Evolutionary conservation across 2,888 invertebrate genomes (phyloP).

Genomic region (Sicus ferrugineus): DNA sequence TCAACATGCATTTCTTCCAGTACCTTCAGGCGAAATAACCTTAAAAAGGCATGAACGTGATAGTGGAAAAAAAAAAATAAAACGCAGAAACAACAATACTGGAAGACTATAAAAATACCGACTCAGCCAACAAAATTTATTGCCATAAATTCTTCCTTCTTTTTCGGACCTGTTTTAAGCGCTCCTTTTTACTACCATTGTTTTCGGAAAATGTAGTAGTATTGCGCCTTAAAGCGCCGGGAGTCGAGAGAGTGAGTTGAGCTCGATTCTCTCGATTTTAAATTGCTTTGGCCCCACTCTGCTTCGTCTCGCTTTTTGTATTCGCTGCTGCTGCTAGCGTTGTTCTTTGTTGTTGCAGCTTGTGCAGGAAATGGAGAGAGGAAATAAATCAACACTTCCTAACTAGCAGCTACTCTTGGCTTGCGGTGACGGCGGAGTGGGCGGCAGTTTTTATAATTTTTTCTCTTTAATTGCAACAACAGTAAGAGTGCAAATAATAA

Average conservation of each 20-base stretch:
- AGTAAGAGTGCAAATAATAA: slow-evolving; percentile 42
- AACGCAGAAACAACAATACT: slow-evolving; percentile 31
- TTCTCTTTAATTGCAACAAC: slow-evolving; percentile 20
- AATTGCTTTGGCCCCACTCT: slow-evolving; percentile 20
- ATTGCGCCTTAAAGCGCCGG: slow-evolving; percentile 19
- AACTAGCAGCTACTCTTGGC: slow-evolving; percentile 21
- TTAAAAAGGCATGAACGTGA: too few relatives aligned
- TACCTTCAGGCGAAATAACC: slow-evolving; percentile 16
- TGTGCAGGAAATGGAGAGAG: slow-evolving; percentile 1
- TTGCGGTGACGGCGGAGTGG: slow-evolving; percentile 2
- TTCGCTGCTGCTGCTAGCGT: background rate
- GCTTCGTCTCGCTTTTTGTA: background rate
- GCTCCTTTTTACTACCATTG: background rate
- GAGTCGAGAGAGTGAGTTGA: slow-evolving; percentile 9
- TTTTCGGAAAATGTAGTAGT: slow-evolving; percentile 18
- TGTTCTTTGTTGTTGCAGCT: slow-evolving; percentile 2
- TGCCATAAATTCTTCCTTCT: slow-evolving; percentile 41
- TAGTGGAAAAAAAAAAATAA: too few relatives aligned
- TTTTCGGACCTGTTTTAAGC: slow-evolving; percentile 1
- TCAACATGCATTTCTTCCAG: slow-evolving; percentile 21
- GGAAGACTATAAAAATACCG: slow-evolving; percentile 33
- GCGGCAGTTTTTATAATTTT: background rate
- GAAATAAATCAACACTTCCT: slow-evolving; percentile 26
- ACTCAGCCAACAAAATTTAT: slow-evolving; percentile 41
- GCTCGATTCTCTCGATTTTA: slow-evolving; percentile 21